Conservation (phyloP, 2,797 vertebrate genomes). For the Rallus crepitans region DNA sequence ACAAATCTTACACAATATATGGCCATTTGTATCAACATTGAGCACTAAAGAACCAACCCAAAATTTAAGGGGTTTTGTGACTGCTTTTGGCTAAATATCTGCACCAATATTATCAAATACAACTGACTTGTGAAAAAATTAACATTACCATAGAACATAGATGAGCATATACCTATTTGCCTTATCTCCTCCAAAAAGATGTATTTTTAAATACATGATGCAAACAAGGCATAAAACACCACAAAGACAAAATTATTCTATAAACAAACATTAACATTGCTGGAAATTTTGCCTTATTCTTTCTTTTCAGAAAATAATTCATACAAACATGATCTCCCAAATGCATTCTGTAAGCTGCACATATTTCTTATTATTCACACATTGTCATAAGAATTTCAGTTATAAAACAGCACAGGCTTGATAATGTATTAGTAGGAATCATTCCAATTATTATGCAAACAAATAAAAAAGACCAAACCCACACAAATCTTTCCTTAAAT, state of each 20-base stretch:
- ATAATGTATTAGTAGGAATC: not conserved
- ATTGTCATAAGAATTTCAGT: not conserved
- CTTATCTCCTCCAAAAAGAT: not conserved
- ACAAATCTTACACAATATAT: not conserved
- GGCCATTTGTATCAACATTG: not conserved
- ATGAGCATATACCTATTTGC: not conserved
- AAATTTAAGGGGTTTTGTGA: not conserved
- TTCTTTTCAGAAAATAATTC: slow-evolving; percentile 7
- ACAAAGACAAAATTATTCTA: not conserved
- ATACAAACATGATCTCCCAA: not conserved
- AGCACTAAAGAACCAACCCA: not conserved
- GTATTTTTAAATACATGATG: not conserved
- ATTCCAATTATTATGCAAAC: not conserved
- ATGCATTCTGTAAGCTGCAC: not conserved
- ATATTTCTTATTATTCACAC: slow-evolving; percentile 6
- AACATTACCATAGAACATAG: not conserved
- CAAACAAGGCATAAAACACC: not conserved
- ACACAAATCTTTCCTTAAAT: not conserved
- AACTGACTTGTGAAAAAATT: not conserved
- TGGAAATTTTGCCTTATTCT: not conserved
- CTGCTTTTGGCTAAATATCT: not conserved
- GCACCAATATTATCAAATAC: not conserved
- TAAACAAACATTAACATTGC: not conserved
- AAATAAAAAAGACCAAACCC: not conserved
- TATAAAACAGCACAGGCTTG: not conserved